Percentiles rank a stretch among this genome's conserved stretches.
phyloP scores from a whole-genome alignment of 2,113 vertebrate species.

The Myiagra hebetior region DNA sequence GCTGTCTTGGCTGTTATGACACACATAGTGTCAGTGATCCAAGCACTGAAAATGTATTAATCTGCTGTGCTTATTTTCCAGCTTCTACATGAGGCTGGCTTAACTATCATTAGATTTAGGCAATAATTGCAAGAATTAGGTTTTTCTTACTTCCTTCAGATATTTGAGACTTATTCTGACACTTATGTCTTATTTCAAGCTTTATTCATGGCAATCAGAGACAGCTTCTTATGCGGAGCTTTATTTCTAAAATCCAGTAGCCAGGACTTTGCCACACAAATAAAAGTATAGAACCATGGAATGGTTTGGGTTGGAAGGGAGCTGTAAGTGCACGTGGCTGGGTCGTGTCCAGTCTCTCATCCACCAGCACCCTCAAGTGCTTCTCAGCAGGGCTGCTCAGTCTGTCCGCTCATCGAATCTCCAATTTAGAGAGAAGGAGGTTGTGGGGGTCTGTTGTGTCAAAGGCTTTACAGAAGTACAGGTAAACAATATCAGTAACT shows the following conservation, averaged over 20 bases:
- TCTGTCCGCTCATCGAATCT: neutral
- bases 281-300: neutral
- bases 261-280: neutral
- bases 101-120: neutral
- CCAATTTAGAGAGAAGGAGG: neutral
- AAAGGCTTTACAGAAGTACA: neutral
- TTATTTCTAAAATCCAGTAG: neutral
- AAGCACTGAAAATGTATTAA: neutral
- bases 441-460: neutral
- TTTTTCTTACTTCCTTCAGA: neutral
- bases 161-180: neutral
- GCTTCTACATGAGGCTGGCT: neutral
- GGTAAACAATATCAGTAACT: neutral
- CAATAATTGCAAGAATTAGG: neutral
- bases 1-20: fast-evolving
- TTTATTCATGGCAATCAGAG: neutral
- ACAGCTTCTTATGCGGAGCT: neutral
- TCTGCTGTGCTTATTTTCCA: neutral
- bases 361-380: neutral
- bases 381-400: neutral
- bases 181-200: neutral
- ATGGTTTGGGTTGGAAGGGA: neutral
- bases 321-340: neutral
- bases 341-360: neutral
- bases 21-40: neutral